Evolutionary conservation across 2,113 vertebrate genomes (phyloP).

Genomic region (Parus major): DNA sequence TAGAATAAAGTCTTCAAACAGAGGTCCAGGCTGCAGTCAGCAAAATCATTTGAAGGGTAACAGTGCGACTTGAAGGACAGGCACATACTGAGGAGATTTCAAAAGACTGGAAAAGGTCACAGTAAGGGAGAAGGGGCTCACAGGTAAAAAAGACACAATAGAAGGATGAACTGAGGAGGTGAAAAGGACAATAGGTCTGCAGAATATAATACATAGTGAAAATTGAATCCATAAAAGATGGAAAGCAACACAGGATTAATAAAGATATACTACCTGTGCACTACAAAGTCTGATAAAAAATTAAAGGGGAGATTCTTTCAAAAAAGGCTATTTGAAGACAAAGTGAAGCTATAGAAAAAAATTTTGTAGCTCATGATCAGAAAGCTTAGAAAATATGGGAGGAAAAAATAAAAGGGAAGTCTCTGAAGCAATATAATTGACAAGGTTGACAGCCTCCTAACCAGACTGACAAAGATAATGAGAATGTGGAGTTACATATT

Average conservation of each 20-base stretch:
- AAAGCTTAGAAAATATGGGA: conserved; percentile 21
- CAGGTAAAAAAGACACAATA: conserved; percentile 12
- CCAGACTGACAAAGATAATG: neutral
- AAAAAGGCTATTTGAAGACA: conserved; percentile 6
- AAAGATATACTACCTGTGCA: conserved; percentile 11
- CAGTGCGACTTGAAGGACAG: conserved; percentile 17
- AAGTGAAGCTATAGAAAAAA: neutral
- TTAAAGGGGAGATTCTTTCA: conserved; percentile 11
- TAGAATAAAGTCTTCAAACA: conserved; percentile 46
- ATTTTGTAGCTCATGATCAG: neutral
- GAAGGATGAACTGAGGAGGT: conserved; percentile 25
- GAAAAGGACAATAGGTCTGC: conserved; percentile 50
- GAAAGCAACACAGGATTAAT: conserved; percentile 42
- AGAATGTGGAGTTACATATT: conserved; percentile 8
- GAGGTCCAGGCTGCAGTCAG: conserved; percentile 31
- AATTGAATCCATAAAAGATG: conserved; percentile 45
- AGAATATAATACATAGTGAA: conserved; percentile 27
- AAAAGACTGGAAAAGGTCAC: conserved; percentile 55
- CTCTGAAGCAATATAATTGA: conserved; percentile 36
- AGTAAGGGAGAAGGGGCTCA: conserved; percentile 9
- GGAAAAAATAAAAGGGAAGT: neutral
- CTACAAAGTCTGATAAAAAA: conserved; percentile 29
- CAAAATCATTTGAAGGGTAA: conserved; percentile 38
- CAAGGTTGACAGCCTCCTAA: conserved; percentile 22
- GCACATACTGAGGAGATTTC: conserved; percentile 16